phyloP scores from a whole-genome alignment of 2,113 vertebrate species.

The Sceloporus undulatus region DNA sequence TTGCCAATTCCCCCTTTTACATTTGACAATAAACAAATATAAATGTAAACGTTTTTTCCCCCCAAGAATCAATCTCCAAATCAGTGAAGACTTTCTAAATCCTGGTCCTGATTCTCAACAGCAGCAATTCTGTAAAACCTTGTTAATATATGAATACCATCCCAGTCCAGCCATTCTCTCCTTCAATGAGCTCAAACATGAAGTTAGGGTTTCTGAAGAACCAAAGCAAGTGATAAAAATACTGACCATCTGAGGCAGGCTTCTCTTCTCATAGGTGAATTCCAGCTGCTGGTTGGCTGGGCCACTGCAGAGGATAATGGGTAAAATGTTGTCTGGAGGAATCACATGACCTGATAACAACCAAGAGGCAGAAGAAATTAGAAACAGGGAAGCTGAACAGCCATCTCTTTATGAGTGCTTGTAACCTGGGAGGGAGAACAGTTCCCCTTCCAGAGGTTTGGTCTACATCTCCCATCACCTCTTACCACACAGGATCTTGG shows the following conservation, averaged over 20 bases:
- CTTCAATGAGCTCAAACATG: neutral
- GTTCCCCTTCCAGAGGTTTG: neutral
- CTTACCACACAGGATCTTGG: neutral
- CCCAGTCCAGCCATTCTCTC: neutral
- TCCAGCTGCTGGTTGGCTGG: slow-evolving; percentile 93
- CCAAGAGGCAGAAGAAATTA: neutral
- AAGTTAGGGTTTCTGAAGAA: rapidly evolving
- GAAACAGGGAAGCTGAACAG: neutral
- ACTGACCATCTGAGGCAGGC: slow-evolving; percentile 86
- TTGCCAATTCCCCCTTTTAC: neutral
- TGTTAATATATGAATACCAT: no score
- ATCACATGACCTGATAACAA: slow-evolving; percentile 90
- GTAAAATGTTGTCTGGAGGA: slow-evolving; percentile 92
- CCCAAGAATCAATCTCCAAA: neutral
- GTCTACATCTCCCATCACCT: no score
- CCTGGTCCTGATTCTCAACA: neutral
- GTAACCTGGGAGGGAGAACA: no score
- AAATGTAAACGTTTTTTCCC: neutral
- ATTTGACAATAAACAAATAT: neutral
- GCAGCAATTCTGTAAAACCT: neutral
- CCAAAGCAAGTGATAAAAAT: neutral
- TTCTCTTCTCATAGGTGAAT: slow-evolving; percentile 93
- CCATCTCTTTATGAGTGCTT: no score
- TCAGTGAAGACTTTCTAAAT: neutral
- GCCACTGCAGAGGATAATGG: slow-evolving; percentile 88